Percentiles rank a stretch among this genome's conserved stretches.
phyloP scores from a whole-genome alignment of 2,888 invertebrate genomes.

The Matsumyia berberina region DNA sequence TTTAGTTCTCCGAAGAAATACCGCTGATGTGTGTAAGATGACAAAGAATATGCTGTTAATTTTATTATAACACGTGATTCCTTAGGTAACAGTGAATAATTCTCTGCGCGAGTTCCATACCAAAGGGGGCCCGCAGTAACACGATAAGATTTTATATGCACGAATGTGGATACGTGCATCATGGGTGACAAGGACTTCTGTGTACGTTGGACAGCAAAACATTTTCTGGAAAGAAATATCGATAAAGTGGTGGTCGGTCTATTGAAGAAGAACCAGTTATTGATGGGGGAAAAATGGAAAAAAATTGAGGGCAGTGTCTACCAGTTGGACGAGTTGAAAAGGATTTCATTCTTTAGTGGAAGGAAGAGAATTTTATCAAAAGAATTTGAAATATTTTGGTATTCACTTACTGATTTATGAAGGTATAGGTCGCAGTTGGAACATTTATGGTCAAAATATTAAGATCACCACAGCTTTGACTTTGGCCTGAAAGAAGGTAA shows the following conservation, averaged over 20 bases:
- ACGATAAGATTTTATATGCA: neutral
- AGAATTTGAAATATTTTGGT: no score
- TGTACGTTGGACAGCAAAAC: neutral
- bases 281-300: neutral
- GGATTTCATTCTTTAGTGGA: neutral
- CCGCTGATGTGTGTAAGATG: conserved; percentile 30
- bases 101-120: neutral
- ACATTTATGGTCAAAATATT: no score
- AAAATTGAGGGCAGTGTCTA: conserved; percentile 1
- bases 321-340: conserved; percentile 12
- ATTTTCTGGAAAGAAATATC: neutral
- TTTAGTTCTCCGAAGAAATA: neutral
- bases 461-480: no score
- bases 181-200: neutral
- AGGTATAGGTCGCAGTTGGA: no score
- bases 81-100: conserved; percentile 32
- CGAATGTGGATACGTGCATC: conserved; percentile 11
- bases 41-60: conserved; percentile 37
- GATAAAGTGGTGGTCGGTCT: no score
- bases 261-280: no score
- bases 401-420: no score
- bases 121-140: neutral
- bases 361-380: neutral
- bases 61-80: conserved; percentile 40
- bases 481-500: no score